Percentiles rank a stretch among this genome's conserved stretches.
These are phyloP conservation scores for Mesopsocus fuscifrons DNA, from an alignment of 2,888 invertebrate species.

Conservation along the genomic window DNA sequence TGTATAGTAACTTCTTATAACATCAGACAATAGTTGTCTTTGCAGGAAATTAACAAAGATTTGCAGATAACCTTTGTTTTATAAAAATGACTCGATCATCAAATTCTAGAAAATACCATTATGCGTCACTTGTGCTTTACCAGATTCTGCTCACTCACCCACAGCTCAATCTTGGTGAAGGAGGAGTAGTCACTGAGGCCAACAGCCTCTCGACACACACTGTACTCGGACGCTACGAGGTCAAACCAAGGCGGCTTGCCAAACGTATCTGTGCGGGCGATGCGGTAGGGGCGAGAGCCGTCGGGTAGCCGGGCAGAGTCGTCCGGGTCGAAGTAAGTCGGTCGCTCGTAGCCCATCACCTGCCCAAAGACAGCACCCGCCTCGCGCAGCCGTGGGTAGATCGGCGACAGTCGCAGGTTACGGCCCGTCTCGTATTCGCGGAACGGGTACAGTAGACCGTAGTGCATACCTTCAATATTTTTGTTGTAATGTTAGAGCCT, in stretches of 20 bases:
- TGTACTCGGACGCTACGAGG: constrained; percentile 70
- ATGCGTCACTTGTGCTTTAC: too few species aligned
- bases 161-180: constrained; percentile 88
- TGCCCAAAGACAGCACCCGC: constrained; percentile 92
- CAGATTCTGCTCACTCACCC: constrained; percentile 48
- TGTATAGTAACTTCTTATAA: too few species aligned
- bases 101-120: too few species aligned
- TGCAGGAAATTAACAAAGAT: too few species aligned
- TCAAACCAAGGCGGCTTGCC: constrained; percentile 90
- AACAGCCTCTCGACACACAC: constrained; percentile 79
- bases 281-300: constrained; percentile 38
- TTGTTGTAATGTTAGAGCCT: background rate
- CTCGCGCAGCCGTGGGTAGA: constrained; percentile 77
- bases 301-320: constrained; percentile 26
- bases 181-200: constrained; percentile 93
- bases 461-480: constrained; percentile 39
- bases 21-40: too few species aligned
- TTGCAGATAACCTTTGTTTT: too few species aligned
- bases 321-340: constrained; percentile 65
- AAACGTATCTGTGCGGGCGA: constrained; percentile 66
- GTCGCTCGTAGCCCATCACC: constrained; percentile 94
- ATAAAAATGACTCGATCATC: too few species aligned
- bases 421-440: constrained; percentile 74
- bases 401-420: constrained; percentile 83
- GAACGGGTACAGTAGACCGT: constrained; percentile 64